A percentile compares a stretch with the other conserved stretches of the same genome.
These are phyloP conservation scores for Leptestheria dahalacensis DNA, from an alignment of 1,140 invertebrate genomes.

Conservation along the genomic window DNA sequence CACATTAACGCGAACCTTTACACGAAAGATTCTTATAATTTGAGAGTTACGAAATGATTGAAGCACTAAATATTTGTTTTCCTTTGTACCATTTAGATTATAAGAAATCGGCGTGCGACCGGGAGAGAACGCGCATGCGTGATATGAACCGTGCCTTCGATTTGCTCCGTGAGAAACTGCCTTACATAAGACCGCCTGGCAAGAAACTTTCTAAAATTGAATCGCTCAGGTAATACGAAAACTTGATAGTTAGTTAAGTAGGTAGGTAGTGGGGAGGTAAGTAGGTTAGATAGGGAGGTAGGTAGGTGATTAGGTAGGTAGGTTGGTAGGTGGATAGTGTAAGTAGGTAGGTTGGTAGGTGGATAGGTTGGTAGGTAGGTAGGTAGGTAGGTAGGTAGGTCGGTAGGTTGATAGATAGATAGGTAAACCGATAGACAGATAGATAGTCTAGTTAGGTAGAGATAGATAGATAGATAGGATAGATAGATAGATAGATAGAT, in stretches of 20 bases:
- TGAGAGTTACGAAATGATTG: not conserved
- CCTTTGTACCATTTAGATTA: constrained; percentile 40
- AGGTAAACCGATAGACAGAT: too few relatives aligned
- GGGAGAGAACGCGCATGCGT: constrained; percentile 67
- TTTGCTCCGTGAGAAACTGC: constrained; percentile 53
- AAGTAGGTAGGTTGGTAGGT: too few relatives aligned
- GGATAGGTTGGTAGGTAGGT: too few relatives aligned
- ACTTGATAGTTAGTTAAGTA: not conserved
- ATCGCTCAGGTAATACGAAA: constrained; percentile 44
- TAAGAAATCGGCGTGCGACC: constrained; percentile 67
- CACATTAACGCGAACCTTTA: not conserved
- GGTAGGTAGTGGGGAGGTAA: not conserved
- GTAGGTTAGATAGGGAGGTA: not conserved
- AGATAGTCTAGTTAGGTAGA: too few relatives aligned
- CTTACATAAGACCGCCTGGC: constrained; percentile 63
- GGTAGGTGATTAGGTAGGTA: too few relatives aligned
- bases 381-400: too few relatives aligned
- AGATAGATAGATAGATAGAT: too few relatives aligned
- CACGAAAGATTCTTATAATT: not conserved
- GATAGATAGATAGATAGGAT: too few relatives aligned
- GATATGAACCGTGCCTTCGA: constrained; percentile 81
- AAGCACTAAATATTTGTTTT: not conserved
- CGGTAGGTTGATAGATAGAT: too few relatives aligned
- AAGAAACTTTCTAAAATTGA: constrained; percentile 80
- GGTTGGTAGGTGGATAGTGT: too few relatives aligned